Conservation (phyloP, 2,113 vertebrate genomes). For the Macaca nemestrina region DNA sequence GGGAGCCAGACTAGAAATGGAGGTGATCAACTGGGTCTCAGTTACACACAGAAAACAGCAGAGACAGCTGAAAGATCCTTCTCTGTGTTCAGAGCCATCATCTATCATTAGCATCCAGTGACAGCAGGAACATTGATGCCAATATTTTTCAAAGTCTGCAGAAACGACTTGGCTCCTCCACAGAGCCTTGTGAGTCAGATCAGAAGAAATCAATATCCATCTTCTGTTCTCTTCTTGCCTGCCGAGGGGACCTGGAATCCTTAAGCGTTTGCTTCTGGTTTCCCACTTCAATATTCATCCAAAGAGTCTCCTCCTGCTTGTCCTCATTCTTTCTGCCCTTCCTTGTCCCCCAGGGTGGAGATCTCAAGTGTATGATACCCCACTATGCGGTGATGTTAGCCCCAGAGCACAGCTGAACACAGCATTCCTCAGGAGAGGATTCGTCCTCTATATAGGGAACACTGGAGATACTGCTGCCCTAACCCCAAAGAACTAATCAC, state of each 20-base stretch:
- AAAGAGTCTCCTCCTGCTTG: neutral
- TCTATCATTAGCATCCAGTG: neutral
- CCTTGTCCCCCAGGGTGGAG: neutral
- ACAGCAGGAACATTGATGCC: neutral
- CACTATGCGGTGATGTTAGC: rapidly evolving
- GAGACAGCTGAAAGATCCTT: neutral
- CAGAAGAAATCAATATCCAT: neutral
- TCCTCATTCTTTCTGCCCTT: neutral
- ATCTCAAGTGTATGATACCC: neutral
- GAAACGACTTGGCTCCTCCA: neutral
- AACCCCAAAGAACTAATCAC: neutral
- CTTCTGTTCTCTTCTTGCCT: neutral
- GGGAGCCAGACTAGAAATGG: neutral
- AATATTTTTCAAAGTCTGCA: conserved; percentile 42
- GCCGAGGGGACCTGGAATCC: neutral
- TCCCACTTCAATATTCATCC: neutral
- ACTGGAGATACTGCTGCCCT: neutral
- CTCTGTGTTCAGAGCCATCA: neutral
- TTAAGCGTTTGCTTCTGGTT: neutral
- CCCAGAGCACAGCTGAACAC: neutral
- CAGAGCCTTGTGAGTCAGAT: neutral
- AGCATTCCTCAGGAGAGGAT: neutral
- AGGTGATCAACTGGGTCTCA: neutral
- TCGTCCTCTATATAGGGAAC: neutral
- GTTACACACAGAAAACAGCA: neutral